Evolutionary conservation across 2,797 vertebrate genomes (phyloP).

Genomic region (Helarctos malayanus): DNA sequence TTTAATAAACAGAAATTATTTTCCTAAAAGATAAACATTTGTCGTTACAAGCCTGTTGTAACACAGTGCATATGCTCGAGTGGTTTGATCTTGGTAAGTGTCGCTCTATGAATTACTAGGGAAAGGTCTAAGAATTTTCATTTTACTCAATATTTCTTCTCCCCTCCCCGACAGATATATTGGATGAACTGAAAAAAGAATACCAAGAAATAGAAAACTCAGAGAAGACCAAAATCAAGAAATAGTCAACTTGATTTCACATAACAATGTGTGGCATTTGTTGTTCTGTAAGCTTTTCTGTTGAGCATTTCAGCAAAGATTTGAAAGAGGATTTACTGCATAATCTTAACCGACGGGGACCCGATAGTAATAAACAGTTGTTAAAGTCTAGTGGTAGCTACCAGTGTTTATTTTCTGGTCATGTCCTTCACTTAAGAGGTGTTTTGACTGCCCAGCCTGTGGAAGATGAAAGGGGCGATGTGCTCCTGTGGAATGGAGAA

Average conservation of each 20-base stretch:
- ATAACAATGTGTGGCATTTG: constrained; percentile 96
- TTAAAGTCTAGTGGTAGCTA: constrained; percentile 83
- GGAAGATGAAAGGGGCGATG: constrained; percentile 90
- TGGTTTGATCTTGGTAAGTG: constrained; percentile 4
- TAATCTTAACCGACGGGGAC: constrained; percentile 92
- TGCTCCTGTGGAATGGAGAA: constrained; percentile 98
- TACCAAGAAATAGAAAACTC: constrained; percentile 93
- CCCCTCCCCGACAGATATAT: constrained; percentile 88
- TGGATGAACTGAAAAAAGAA: constrained; percentile 94
- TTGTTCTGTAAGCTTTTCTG: constrained; percentile 90
- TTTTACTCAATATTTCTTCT: constrained; percentile 41
- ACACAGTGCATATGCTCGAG: background rate
- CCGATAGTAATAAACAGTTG: constrained; percentile 89
- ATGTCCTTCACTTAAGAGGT: constrained; percentile 96
- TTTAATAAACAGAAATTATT: background rate
- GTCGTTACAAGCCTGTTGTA: constrained; percentile 27
- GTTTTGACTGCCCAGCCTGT: constrained; percentile 93
- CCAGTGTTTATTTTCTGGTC: constrained; percentile 94
- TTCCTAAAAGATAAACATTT: background rate
- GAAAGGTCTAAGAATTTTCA: constrained; percentile 10
- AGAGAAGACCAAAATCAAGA: constrained; percentile 87
- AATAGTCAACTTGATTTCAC: constrained; percentile 55
- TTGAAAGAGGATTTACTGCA: constrained; percentile 84
- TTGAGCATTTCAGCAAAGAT: constrained; percentile 8
- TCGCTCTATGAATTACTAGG: background rate